A percentile compares a stretch with the other conserved stretches of the same genome.
These are phyloP conservation scores for Bombylius major DNA, from an alignment of 2,888 invertebrate species.

Conservation along the genomic window DNA sequence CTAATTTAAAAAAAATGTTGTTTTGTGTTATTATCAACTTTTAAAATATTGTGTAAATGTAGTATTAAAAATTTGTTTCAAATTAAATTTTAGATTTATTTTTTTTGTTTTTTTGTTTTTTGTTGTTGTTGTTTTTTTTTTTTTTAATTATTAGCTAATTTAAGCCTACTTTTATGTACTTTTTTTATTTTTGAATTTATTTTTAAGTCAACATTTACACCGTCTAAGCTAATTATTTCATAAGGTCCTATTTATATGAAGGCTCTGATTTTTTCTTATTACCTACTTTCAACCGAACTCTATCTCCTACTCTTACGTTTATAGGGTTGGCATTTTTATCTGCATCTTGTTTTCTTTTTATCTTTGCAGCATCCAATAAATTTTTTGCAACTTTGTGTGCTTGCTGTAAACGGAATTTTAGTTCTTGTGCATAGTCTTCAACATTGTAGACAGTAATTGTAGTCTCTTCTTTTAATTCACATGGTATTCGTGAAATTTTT, in stretches of 20 bases:
- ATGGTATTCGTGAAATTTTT: neutral
- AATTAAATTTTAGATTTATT: too few relatives aligned
- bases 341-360: neutral
- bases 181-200: too few relatives aligned
- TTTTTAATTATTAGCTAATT: too few relatives aligned
- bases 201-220: too few relatives aligned
- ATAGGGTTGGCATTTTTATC: neutral
- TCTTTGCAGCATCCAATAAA: neutral
- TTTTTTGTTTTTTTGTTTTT: too few relatives aligned
- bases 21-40: too few relatives aligned
- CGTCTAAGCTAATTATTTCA: neutral
- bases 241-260: neutral
- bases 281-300: neutral
- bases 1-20: too few relatives aligned
- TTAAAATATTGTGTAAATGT: too few relatives aligned
- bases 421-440: neutral
- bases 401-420: neutral
- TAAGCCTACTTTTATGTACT: too few relatives aligned
- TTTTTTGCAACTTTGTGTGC: neutral
- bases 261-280: neutral
- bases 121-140: too few relatives aligned
- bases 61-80: too few relatives aligned
- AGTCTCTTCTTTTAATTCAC: neutral
- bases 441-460: neutral
- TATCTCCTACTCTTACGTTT: neutral